Evolutionary conservation across 1,140 invertebrate genomes (phyloP).

Genomic region (Archivesica marissinica): DNA sequence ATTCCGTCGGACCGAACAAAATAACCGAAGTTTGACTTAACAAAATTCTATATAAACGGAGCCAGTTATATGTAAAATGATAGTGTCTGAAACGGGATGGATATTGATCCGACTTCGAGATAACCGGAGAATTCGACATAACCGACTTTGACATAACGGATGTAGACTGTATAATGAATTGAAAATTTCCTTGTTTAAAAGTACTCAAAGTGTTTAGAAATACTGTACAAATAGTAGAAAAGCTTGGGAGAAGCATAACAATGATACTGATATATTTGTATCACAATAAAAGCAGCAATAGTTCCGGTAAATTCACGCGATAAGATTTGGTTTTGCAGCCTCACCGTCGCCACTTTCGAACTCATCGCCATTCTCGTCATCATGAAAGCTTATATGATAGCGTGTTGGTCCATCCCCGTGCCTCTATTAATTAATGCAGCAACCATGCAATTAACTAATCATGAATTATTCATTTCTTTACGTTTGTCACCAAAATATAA

Average conservation of each 20-base stretch:
- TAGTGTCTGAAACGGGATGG: too few relatives aligned
- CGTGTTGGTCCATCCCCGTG: conserved; percentile 24
- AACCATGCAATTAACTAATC: conserved; percentile 15
- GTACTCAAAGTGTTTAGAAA: too few relatives aligned
- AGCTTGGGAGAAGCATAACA: background rate
- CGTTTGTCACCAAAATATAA: conserved; percentile 3
- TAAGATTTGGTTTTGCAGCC: background rate
- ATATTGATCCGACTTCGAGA: too few relatives aligned
- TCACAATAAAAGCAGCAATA: background rate
- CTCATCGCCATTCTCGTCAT: conserved; percentile 11
- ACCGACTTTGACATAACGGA: too few relatives aligned
- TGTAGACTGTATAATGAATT: too few relatives aligned
- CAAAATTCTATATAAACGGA: too few relatives aligned
- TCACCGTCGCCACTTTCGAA: conserved; percentile 9
- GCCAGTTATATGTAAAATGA: too few relatives aligned
- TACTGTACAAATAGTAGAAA: background rate
- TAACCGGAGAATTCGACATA: too few relatives aligned
- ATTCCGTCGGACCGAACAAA: too few relatives aligned
- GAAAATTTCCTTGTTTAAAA: too few relatives aligned
- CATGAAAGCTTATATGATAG: conserved; percentile 37
- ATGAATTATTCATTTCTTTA: too few relatives aligned
- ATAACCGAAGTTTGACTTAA: too few relatives aligned
- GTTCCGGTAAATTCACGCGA: conserved; percentile 13
- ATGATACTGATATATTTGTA: conserved; percentile 5
- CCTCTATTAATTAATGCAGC: background rate